Evolutionary conservation across 2,113 vertebrate genomes (phyloP), one percentile per base, ranked within the genome.

Genomic region (Taurulus bubalis): DNA sequence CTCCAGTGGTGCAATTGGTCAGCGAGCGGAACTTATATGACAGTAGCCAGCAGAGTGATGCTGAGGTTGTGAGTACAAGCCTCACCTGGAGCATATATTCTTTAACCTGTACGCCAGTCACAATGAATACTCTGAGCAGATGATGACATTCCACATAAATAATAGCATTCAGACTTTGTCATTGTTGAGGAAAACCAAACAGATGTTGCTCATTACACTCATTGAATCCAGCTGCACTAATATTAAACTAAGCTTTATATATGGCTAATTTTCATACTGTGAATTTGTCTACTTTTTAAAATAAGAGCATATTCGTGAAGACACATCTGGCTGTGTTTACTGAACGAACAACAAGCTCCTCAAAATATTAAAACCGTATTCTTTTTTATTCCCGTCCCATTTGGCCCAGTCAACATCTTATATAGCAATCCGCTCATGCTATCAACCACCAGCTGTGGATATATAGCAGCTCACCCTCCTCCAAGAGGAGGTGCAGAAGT

Each of bases 41-140:
- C 82, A 88, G 71, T 86, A 65, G 0, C 64, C 51, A 3, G 76
- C 67, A 18, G 73, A 84, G 77, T 0, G 16, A 85, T 87, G 78
- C 71, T 0, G 69, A 82, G 77, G 80, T 86, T 88, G 79, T 84
- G 85, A 86, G 77, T 88, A 85, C 47, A 0, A 90, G 45, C 77
- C 81, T 88, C 82, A 80, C 82, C 73, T 89, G 84, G 73, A 81
- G 79, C 77, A 56, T 0, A 0, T 1, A 1, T 1, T 4, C 3
- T 82, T 83, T 80, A 58, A 49, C 0, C 8, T 6, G 1, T 0
- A n/a, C n/a, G n/a, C n/a, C n/a, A 1, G 49, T 38, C 14, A 26
- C 8, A 68, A 15, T 6, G 2, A 1, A 38, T 9, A 38, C 8
- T 38, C 36, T 34, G 3, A 9, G 8, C 36, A 38, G 8, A 9